Evolutionary conservation across 2,888 invertebrate species (phyloP).

Genomic region (Neuroscelio doddi): DNA sequence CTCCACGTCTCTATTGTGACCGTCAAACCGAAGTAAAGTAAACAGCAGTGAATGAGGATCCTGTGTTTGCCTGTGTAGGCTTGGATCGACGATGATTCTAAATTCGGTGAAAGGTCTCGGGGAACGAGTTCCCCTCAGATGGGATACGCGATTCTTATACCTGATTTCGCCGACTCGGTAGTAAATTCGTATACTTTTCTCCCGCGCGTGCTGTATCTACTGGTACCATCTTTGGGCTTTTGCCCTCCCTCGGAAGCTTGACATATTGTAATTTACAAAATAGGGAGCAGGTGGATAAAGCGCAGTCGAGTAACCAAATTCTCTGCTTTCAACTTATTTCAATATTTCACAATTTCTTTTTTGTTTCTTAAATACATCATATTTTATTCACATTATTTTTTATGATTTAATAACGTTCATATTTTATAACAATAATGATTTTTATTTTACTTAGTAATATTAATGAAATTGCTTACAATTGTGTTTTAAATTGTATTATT

Average conservation of each 20-base stretch:
- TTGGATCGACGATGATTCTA: conserved; percentile 10
- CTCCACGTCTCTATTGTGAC: neutral
- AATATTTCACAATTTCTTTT: too few species aligned
- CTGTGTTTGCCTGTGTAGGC: too few species aligned
- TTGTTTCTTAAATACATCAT: too few species aligned
- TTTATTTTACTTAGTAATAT: too few species aligned
- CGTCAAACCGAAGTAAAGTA: neutral
- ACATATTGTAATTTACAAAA: conserved; percentile 42
- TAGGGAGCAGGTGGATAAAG: conserved; percentile 37
- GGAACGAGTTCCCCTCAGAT: conserved; percentile 18
- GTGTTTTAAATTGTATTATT: too few species aligned
- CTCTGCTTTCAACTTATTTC: neutral
- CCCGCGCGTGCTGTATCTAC: conserved; percentile 33
- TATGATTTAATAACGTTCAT: too few species aligned
- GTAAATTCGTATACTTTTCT: conserved; percentile 36
- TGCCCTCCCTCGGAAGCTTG: conserved; percentile 38
- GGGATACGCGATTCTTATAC: conserved; percentile 29
- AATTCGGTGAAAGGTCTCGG: conserved; percentile 30
- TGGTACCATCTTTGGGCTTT: conserved; percentile 34
- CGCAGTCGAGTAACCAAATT: conserved; percentile 25
- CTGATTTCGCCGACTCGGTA: conserved; percentile 26
- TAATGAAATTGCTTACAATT: too few species aligned
- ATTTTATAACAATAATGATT: too few species aligned
- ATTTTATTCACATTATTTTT: too few species aligned
- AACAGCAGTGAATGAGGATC: too few species aligned